Base-by-base conservation (phyloP, 2,888 invertebrate genomes). In the Stegana nigrithorax region DNA sequence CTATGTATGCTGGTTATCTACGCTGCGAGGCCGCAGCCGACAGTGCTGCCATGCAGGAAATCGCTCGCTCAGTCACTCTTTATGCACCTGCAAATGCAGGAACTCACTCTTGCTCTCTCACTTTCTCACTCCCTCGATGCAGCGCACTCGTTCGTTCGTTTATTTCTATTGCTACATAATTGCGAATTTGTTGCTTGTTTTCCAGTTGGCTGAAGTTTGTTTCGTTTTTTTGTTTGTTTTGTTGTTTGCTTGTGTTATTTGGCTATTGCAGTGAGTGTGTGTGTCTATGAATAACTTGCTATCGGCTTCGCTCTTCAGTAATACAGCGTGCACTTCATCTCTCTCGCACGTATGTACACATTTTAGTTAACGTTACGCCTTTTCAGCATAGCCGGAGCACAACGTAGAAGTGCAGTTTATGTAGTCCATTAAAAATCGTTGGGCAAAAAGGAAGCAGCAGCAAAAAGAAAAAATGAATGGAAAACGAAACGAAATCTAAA, bases 151-250 rank as follows among this genome's bases (percentile, higher is more conserved):
- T 57, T 62, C 67, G 25, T 36, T n/a, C 51, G 36, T 53, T 64
- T 59, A 67, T 63, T n/a, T 59, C 73, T 71, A 57, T n/a, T 64
- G 71, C 67, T 67, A 65, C 67, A 65, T 69, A 70, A 77, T 73
- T 72, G 73, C 72, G 68, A 72, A 75, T 71, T 78, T 83, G 81
- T 82, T 79, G 81, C 79, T 82, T 83, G 83, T 84, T 83, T 84
- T 83, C 83, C 85, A 77, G 81, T 79, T 83, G 85, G 84, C 77
- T 82, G 74, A 66, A 51, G 55, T 60, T 60, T 64, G 65, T 67
- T 50, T 61, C 60, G 45, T 44, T 60, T 60, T 60, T 55, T 42
- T 50, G 23, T 50, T 23, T 50, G 6, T 39, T 21, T 65, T 68
- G 61, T 63, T 68, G 7, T 53, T 53, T 26, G 5, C 26, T 32